Evolutionary conservation across 2,888 invertebrate genomes (phyloP).

Genomic region (Chrysolina oricalcia): DNA sequence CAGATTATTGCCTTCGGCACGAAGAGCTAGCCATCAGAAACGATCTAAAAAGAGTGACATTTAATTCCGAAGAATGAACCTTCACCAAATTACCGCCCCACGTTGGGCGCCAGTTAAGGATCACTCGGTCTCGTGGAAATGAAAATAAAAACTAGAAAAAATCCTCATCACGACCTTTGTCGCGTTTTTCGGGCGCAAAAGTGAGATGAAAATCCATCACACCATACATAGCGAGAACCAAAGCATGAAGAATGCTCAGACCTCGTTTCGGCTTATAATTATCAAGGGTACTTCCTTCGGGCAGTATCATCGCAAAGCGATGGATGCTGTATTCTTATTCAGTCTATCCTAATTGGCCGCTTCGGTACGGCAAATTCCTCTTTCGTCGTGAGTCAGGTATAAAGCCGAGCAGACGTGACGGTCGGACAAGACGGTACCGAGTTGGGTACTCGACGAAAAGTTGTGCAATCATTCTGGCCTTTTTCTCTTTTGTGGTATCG

Average conservation of each 20-base stretch:
- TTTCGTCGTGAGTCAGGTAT: slow-evolving; percentile 24
- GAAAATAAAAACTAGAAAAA: too few species aligned
- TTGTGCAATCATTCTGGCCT: slow-evolving; percentile 13
- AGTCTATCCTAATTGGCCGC: slow-evolving; percentile 17
- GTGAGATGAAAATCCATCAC: neutral
- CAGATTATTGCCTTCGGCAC: too few species aligned
- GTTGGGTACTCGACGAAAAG: slow-evolving; percentile 14
- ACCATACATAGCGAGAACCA: neutral
- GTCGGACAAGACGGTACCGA: neutral
- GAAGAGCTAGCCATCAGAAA: too few species aligned
- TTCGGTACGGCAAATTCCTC: slow-evolving; percentile 21
- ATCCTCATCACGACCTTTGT: neutral
- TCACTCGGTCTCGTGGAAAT: too few species aligned
- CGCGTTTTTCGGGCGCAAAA: neutral
- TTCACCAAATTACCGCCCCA: too few species aligned
- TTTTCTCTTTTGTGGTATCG: slow-evolving; percentile 20
- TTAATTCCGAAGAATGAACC: too few species aligned
- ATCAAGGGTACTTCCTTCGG: slow-evolving; percentile 4
- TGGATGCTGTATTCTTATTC: slow-evolving; percentile 4
- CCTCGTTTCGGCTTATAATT: slow-evolving; percentile 5
- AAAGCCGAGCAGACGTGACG: slow-evolving; percentile 4
- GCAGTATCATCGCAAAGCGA: slow-evolving; percentile 2
- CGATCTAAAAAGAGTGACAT: too few species aligned
- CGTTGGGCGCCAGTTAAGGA: too few species aligned
- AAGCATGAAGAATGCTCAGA: neutral